phyloP scores from a whole-genome alignment of 1,140 invertebrate species.

The Hylyphantes graminicola region DNA sequence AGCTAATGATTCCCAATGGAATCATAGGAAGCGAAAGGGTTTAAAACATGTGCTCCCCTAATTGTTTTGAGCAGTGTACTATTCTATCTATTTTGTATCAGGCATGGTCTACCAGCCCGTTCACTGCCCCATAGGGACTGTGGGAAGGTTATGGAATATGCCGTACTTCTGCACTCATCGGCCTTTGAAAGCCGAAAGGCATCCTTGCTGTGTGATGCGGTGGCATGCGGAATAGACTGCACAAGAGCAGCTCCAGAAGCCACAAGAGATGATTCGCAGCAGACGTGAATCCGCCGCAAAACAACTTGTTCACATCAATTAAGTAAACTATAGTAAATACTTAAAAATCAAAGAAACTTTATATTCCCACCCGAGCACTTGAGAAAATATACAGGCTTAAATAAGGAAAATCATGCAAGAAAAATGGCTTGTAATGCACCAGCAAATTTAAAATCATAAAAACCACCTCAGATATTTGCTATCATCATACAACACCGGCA shows the following conservation, averaged over 20 bases:
- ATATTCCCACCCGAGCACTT: background rate
- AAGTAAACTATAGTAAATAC: no score
- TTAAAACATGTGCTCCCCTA: no score
- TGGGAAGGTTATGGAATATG: constrained; percentile 37
- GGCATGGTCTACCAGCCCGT: constrained; percentile 37
- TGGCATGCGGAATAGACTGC: constrained; percentile 15
- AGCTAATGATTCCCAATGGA: no score
- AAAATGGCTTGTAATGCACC: no score
- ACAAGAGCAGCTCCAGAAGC: constrained; percentile 43
- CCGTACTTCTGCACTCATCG: constrained; percentile 8
- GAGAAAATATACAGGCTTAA: no score
- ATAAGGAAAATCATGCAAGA: no score
- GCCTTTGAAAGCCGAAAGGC: background rate
- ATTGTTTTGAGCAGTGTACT: no score
- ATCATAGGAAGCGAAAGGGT: no score
- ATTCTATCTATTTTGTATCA: no score
- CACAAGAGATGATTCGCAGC: constrained; percentile 17
- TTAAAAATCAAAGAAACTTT: background rate
- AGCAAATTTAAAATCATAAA: no score
- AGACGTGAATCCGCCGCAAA: background rate
- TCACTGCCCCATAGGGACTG: constrained; percentile 12
- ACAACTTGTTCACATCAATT: constrained; percentile 12
- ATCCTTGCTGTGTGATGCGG: constrained; percentile 36
- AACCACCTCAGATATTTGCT: no score
- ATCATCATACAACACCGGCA: no score